Evolutionary conservation across 2,797 vertebrate species (phyloP).

Genomic region (Calcarius lapponicus): DNA sequence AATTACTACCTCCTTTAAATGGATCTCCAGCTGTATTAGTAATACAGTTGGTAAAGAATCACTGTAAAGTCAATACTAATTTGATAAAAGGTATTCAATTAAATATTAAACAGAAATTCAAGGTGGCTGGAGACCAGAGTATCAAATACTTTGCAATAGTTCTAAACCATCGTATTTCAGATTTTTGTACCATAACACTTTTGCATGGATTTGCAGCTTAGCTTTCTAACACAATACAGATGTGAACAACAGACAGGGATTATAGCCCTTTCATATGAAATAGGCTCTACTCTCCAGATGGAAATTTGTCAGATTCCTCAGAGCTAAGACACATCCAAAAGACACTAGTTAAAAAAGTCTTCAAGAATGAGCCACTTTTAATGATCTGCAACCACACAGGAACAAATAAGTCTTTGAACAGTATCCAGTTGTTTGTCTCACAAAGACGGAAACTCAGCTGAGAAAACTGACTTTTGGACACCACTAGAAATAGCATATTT

Average conservation of each 20-base stretch:
- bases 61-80: background rate
- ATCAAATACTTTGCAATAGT: slow-evolving; percentile 5
- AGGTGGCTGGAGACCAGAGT: background rate
- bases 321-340: slow-evolving; percentile 58
- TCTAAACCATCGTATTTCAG: background rate
- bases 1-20: background rate
- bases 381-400: slow-evolving; percentile 49
- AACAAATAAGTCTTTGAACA: slow-evolving; percentile 63
- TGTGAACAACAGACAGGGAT: slow-evolving; percentile 45
- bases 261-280: slow-evolving; percentile 59
- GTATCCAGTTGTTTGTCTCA: slow-evolving; percentile 64
- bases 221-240: slow-evolving; percentile 47
- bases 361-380: slow-evolving; percentile 65
- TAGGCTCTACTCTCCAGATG: slow-evolving; percentile 45
- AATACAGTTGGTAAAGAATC: background rate
- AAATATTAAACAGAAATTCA: slow-evolving; percentile 22
- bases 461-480: slow-evolving; percentile 60
- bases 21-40: background rate
- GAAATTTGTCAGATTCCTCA: slow-evolving; percentile 64
- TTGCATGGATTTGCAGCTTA: slow-evolving; percentile 23
- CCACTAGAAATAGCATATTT: slow-evolving; percentile 38
- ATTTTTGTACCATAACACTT: slow-evolving; percentile 34
- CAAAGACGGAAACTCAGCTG: slow-evolving; percentile 20
- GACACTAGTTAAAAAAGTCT: slow-evolving; percentile 39
- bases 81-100: slow-evolving; percentile 7